Conservation (phyloP, 2,113 vertebrate species). For the Helogale parvula region DNA sequence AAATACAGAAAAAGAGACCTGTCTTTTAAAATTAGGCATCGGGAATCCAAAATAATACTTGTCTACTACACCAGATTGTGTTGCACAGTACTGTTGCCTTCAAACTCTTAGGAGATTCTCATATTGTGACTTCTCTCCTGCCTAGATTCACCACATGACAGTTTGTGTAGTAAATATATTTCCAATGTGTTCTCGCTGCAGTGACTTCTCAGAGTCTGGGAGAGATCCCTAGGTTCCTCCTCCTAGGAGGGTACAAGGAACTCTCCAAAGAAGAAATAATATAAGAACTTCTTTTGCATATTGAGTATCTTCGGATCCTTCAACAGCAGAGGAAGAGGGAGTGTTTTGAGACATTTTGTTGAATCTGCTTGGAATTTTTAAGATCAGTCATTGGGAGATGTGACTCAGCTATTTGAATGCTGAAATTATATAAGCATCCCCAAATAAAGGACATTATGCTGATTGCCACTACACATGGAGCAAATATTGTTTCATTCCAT, state of each 20-base stretch:
- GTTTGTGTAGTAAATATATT: constrained; percentile 29
- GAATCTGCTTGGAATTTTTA: not conserved
- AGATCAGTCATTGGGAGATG: not conserved
- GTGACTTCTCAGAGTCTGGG: not conserved
- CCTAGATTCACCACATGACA: not conserved
- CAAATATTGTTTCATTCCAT: not conserved
- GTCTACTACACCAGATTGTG: not conserved
- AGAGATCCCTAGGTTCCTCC: not conserved
- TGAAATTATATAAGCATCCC: not conserved
- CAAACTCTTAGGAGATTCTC: not conserved
- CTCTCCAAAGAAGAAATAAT: not conserved
- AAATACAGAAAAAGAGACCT: not conserved
- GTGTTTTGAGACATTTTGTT: not conserved
- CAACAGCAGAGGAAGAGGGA: not conserved
- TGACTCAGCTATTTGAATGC: not conserved
- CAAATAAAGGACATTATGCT: not conserved
- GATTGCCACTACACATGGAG: not conserved
- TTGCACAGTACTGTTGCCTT: not conserved
- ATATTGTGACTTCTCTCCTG: not conserved
- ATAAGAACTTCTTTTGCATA: not conserved
- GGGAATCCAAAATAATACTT: not conserved
- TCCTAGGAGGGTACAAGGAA: not conserved
- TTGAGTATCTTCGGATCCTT: not conserved
- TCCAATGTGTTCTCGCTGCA: not conserved
- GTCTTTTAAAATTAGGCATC: not conserved